Conservation (phyloP, 2,888 invertebrate species). For the Ptilodon capucinus region DNA sequence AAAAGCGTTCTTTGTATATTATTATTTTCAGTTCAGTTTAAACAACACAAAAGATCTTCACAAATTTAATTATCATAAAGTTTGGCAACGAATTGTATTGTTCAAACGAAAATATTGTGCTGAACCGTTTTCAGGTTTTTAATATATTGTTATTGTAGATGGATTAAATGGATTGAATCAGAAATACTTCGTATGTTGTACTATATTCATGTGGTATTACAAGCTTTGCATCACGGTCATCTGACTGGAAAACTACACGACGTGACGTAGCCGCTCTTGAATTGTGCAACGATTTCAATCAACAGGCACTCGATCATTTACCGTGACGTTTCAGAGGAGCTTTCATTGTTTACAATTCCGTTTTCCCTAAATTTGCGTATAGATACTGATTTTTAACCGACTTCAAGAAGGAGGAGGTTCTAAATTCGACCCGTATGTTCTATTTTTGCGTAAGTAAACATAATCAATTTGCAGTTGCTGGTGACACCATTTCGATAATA, state of each 20-base stretch:
- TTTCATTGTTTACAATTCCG: constrained; percentile 16
- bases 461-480: constrained; percentile 1
- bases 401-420: too few relatives aligned
- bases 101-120: constrained; percentile 6
- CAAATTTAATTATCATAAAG: constrained; percentile 7
- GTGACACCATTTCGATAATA: constrained; percentile 8
- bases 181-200: not conserved
- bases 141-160: not conserved
- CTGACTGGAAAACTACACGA: not conserved
- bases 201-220: not conserved
- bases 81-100: constrained; percentile 16
- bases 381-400: too few relatives aligned
- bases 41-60: constrained; percentile 4
- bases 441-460: too few relatives aligned
- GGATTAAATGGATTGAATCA: not conserved
- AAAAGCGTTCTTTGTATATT: constrained; percentile 7
- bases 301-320: constrained; percentile 13
- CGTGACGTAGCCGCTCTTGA: constrained; percentile 11
- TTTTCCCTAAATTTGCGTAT: constrained; percentile 25
- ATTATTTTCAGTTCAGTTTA: constrained; percentile 6
- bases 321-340: constrained; percentile 16
- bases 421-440: too few relatives aligned
- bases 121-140: not conserved
- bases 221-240: not conserved
- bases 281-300: constrained; percentile 5